A percentile compares a stretch with the other conserved stretches of the same genome.
Conservation (phyloP, 2,113 vertebrate species). For the Oncorhynchus masou region DNA sequence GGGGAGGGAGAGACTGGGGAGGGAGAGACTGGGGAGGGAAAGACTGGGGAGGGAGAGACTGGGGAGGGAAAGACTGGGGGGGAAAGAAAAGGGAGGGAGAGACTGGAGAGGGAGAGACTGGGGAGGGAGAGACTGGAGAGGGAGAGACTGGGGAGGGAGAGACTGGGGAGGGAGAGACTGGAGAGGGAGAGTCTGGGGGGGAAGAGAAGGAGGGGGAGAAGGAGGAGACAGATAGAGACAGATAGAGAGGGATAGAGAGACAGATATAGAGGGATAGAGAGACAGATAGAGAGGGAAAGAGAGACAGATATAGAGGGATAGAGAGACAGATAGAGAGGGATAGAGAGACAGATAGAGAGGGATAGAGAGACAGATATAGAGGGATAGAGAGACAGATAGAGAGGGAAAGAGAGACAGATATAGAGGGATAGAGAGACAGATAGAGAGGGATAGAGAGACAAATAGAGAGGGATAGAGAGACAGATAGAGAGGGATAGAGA, state of each 20-base stretch:
- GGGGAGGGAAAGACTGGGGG: too few species aligned
- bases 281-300: not conserved
- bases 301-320: conserved; percentile 23
- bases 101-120: too few species aligned
- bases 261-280: not conserved
- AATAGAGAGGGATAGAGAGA: not conserved
- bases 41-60: conserved; percentile 27
- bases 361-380: conserved; percentile 21
- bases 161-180: too few species aligned
- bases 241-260: too few species aligned
- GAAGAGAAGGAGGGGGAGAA: conserved; percentile 19
- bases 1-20: too few species aligned
- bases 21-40: not conserved
- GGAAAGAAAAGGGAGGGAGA: too few species aligned
- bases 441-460: too few species aligned
- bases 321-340: conserved; percentile 23
- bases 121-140: too few species aligned
- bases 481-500: conserved; percentile 22
- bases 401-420: too few species aligned
- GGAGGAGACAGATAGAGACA: not conserved
- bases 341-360: not conserved
- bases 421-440: too few species aligned
- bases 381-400: not conserved
- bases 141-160: too few species aligned
- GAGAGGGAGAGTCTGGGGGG: not conserved